Evolutionary conservation across 2,113 vertebrate genomes (phyloP), one percentile per base, ranked within the genome.

Genomic region (Nothoprocta perdicaria): DNA sequence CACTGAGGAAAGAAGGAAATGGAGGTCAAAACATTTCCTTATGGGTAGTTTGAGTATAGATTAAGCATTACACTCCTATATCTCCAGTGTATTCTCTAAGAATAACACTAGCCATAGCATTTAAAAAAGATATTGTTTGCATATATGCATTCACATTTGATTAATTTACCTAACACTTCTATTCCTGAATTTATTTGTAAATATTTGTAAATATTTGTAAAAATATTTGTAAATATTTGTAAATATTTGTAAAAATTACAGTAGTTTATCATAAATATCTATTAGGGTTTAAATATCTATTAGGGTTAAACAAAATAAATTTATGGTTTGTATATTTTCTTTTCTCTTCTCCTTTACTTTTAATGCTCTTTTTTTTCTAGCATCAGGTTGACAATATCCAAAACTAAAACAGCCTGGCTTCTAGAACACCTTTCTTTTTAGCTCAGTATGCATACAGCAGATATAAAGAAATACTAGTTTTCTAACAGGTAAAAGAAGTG

Each of bases 251-350:
- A 84, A 53, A 69, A 82, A 10, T 43, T 84, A 58, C 29, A 35
- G 6, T 40, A 46, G 3, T 7, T 77, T 62, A 17, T 22, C 89
- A 86, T 33, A 91, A 95, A 92, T 78, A 88, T 21, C 3, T 85
- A 50, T 66, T 66, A 26, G 22, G 29, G 6, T 22, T 93, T 33
- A 91, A 95, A 92, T 78, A 88, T 21, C 3, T 85, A 50, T 66
- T 66, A 26, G 22, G 29, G 6, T 22, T 93, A 95, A 95, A 84
- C 93, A 74, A 96, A 90, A 84, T 17, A 14, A 14, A 89, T 85
- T 67, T 63, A 65, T 83, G 75, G 22, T 81, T 92, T 85, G 35
- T 38, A 48, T 65, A 53, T 76, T 84, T 61, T 38, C 41, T 67
- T 79, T 78, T 27, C 33, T 48, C 22, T 7, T 65, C 12, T 14